These are phyloP conservation scores for Dendrophyllia cribrosa DNA, from an alignment of 64 coral and sea anemone species.

Conservation along the genomic window DNA sequence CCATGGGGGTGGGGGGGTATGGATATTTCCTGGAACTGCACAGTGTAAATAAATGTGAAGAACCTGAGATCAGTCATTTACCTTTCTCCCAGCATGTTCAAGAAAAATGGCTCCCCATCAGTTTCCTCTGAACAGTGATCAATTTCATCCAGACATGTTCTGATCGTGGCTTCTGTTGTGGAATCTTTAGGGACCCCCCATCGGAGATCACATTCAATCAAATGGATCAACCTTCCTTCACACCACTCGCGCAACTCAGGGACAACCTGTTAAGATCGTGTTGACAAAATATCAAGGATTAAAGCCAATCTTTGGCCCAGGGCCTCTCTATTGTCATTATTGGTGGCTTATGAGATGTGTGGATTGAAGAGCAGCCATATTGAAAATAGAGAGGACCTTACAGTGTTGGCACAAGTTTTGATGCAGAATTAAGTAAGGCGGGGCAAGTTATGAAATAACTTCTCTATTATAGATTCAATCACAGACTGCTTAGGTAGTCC, in stretches of 20 bases:
- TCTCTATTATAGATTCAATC: no score
- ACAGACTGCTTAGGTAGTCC: no score
- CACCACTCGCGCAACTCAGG: constrained; percentile 89
- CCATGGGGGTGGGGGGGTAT: background rate
- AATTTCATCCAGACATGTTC: constrained; percentile 83
- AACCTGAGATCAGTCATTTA: background rate
- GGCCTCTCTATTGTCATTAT: no score
- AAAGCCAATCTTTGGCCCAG: no score
- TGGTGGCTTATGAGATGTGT: no score
- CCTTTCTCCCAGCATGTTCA: constrained; percentile 94
- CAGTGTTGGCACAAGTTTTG: no score
- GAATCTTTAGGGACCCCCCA: constrained; percentile 90
- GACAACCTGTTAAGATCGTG: constrained; percentile 53
- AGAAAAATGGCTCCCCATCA: constrained; percentile 75
- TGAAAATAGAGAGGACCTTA: no score
- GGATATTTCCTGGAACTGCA: background rate
- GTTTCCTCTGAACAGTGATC: constrained; percentile 81
- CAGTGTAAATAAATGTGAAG: background rate
- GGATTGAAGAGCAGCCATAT: no score
- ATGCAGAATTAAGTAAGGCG: no score
- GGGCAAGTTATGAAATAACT: no score
- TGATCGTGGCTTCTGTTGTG: constrained; percentile 77
- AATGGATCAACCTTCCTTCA: constrained; percentile 65
- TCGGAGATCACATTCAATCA: constrained; percentile 88
- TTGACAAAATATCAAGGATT: no score